Percentiles rank a stretch among this genome's conserved stretches.
Evolutionary conservation across 2,113 vertebrate genomes (phyloP).

Genomic region (Cygnus atratus): DNA sequence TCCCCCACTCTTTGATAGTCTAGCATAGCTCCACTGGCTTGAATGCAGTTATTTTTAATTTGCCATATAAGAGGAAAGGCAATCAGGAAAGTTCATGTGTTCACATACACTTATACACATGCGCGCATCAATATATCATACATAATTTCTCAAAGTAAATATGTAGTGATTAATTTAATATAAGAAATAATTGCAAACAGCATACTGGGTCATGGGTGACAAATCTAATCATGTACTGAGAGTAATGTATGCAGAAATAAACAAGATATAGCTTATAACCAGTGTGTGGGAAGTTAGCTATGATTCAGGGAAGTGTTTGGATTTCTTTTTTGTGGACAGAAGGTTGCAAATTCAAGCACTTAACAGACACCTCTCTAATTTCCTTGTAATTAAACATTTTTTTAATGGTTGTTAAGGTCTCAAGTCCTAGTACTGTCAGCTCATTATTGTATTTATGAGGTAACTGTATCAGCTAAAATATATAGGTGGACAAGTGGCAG

Average conservation of each 20-base stretch:
- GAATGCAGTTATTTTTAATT: slow-evolving; percentile 12
- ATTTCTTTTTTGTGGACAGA: slow-evolving; percentile 56
- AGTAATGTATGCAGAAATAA: slow-evolving; percentile 64
- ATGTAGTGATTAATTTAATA: slow-evolving; percentile 59
- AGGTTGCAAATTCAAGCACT: slow-evolving; percentile 50
- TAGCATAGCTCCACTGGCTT: background rate
- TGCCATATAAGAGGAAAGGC: slow-evolving; percentile 26
- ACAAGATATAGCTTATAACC: slow-evolving; percentile 47
- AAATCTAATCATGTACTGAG: slow-evolving; percentile 57
- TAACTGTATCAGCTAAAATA: slow-evolving; percentile 56
- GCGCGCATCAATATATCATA: background rate
- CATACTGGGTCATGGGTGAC: slow-evolving; percentile 60
- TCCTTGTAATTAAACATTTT: slow-evolving; percentile 61
- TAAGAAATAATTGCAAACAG: slow-evolving; percentile 67
- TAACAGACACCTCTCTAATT: slow-evolving; percentile 52
- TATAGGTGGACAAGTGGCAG: background rate
- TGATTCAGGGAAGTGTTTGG: slow-evolving; percentile 34
- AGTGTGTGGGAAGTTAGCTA: slow-evolving; percentile 43
- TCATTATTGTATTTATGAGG: slow-evolving; percentile 43
- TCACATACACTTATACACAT: slow-evolving; percentile 1
- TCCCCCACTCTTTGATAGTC: background rate
- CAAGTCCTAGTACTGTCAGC: background rate
- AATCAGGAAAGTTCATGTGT: slow-evolving; percentile 20
- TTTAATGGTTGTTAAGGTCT: slow-evolving; percentile 40
- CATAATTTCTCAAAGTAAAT: slow-evolving; percentile 59